phyloP scores from a whole-genome alignment of 2,888 invertebrate species.

The Ophraella communa region DNA sequence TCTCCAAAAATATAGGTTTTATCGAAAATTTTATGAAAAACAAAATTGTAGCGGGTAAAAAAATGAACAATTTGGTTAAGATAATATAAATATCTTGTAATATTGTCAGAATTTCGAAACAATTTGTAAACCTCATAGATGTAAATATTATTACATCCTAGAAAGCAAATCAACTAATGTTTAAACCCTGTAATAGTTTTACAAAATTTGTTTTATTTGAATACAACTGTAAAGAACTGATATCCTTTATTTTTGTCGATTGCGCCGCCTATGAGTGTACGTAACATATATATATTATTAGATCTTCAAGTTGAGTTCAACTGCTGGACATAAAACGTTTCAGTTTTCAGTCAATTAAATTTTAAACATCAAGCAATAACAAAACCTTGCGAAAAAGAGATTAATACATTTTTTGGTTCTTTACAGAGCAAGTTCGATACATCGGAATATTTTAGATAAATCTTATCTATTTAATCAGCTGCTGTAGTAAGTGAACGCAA shows the following conservation, averaged over 20 bases:
- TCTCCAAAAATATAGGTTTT: too few relatives aligned
- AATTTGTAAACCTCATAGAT: too few relatives aligned
- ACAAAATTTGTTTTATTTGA: background rate
- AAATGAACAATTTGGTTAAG: too few relatives aligned
- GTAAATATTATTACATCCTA: too few relatives aligned
- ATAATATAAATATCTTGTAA: too few relatives aligned
- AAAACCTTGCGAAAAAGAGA: background rate
- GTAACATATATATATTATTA: conserved; percentile 10
- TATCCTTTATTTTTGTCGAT: background rate
- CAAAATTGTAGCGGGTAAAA: too few relatives aligned
- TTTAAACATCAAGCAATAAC: background rate
- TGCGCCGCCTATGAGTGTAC: background rate
- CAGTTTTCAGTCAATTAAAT: conserved; percentile 6
- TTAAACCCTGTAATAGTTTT: too few relatives aligned
- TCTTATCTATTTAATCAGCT: background rate
- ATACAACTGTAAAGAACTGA: background rate
- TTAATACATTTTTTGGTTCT: background rate
- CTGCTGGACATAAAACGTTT: background rate
- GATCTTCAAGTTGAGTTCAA: background rate
- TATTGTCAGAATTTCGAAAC: too few relatives aligned
- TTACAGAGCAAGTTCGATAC: background rate
- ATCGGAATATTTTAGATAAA: background rate
- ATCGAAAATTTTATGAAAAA: too few relatives aligned
- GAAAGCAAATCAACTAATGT: too few relatives aligned
- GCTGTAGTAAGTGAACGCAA: background rate